These are phyloP conservation scores for Aradophagus sp. DNA, from an alignment of 1,140 invertebrate genomes.

Conservation along the genomic window DNA sequence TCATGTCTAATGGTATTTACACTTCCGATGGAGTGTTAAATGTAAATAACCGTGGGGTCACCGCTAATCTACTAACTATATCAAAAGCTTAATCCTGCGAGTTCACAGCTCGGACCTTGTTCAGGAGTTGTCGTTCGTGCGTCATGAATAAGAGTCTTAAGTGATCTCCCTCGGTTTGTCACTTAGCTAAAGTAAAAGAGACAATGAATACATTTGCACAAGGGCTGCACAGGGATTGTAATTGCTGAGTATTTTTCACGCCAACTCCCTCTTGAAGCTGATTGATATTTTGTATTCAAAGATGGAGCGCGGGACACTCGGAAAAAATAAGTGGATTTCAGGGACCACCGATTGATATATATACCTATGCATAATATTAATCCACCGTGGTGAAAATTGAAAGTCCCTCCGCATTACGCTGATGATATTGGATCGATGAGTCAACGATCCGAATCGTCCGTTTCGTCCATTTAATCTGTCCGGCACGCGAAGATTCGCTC, in stretches of 20 bases:
- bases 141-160: slow-evolving; percentile 54
- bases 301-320: slow-evolving; percentile 45
- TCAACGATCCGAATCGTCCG: slow-evolving; percentile 11
- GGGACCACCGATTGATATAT: slow-evolving; percentile 55
- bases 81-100: slow-evolving; percentile 39
- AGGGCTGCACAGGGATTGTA: slow-evolving; percentile 62
- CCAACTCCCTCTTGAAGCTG: slow-evolving; percentile 62
- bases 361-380: slow-evolving; percentile 49
- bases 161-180: slow-evolving; percentile 51
- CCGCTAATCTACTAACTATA: slow-evolving; percentile 34
- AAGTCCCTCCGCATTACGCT: slow-evolving; percentile 42
- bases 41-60: slow-evolving; percentile 24
- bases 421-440: slow-evolving; percentile 17
- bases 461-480: no score
- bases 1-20: slow-evolving; percentile 7
- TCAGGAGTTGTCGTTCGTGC: slow-evolving; percentile 42
- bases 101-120: slow-evolving; percentile 30
- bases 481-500: no score
- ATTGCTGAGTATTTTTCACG: slow-evolving; percentile 74
- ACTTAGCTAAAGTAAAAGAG: slow-evolving; percentile 59
- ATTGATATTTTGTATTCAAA: slow-evolving; percentile 74
- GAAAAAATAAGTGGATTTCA: slow-evolving; percentile 59
- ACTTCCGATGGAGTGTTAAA: slow-evolving; percentile 2
- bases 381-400: slow-evolving; percentile 34
- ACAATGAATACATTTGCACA: slow-evolving; percentile 62